phyloP scores from a whole-genome alignment of 2,113 vertebrate species.

The Ageneiosus marmoratus region DNA sequence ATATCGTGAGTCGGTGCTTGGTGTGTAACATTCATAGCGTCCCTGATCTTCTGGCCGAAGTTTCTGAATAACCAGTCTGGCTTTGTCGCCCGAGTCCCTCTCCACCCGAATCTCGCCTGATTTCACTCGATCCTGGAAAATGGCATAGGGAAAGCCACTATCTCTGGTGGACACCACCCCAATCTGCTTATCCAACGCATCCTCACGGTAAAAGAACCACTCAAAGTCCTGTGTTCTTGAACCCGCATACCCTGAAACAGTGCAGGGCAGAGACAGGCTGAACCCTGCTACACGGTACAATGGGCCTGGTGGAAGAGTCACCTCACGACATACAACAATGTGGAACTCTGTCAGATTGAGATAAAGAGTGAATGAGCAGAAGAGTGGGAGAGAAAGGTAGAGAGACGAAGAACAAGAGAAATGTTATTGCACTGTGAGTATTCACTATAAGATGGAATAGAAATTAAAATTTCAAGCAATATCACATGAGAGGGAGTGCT shows the following conservation, averaged over 20 bases:
- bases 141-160: slow-evolving; percentile 72
- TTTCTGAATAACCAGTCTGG: slow-evolving; percentile 73
- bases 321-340: slow-evolving; percentile 70
- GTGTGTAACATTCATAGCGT: slow-evolving; percentile 85
- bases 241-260: slow-evolving; percentile 78
- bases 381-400: not conserved
- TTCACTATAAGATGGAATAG: no score
- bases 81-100: slow-evolving; percentile 75
- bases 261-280: slow-evolving; percentile 77
- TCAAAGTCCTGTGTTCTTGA: slow-evolving; percentile 82
- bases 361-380: slow-evolving; percentile 9
- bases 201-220: slow-evolving; percentile 80
- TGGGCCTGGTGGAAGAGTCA: slow-evolving; percentile 77
- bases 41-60: slow-evolving; percentile 81
- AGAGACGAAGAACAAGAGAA: not conserved
- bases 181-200: slow-evolving; percentile 68
- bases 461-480: no score
- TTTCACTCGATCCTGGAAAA: slow-evolving; percentile 72
- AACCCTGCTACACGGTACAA: slow-evolving; percentile 82
- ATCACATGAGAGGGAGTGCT: no score
- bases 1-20: slow-evolving; percentile 78
- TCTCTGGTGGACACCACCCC: slow-evolving; percentile 82
- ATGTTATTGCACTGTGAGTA: no score
- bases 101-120: slow-evolving; percentile 79
- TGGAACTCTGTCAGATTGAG: slow-evolving; percentile 57